Base-by-base conservation (phyloP, 2,797 vertebrate species). In the Sparus aurata region DNA sequence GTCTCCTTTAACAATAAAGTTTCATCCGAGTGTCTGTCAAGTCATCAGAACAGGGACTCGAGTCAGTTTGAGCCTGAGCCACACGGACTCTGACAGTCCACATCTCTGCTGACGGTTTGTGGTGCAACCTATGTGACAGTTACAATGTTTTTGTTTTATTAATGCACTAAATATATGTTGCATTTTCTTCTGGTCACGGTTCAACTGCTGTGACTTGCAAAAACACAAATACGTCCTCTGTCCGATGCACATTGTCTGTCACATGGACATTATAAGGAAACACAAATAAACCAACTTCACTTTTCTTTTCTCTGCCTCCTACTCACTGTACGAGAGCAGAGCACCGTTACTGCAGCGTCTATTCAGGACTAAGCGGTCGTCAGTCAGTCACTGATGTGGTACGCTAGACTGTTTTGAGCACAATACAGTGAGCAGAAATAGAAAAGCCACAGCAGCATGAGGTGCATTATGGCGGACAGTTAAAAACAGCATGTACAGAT, bases 401-500 rank as follows among this genome's bases (percentile, higher is more conserved):
- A 23, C 54, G 20, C n/a, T 66, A 59, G 55, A 41, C 60, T 47
- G 20, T 2, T 23, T 27, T 49, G 13, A 22, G 9, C 16, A 54
- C 20, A 1, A 13, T 6, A 45, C 61, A 64, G 55, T 53, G 66
- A 85, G 30, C 0, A 54, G n/a, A 74, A 73, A 79, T 63, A 66
- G 49, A 27, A 84, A 85, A 86, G 45, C 75, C 67, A 4, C 74
- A 71, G 22, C 3, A n/a, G 30, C 61, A 57, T 72, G 38, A 64
- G 38, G 18, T 45, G 15, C n/a, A 34, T 22, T 23, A 60, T 43
- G 4, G 11, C 45, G 3, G 12, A 22, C 1, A 9, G 62, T 50
- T 75, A 79, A 66, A 85, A 83, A 80, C 54, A 58, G 60, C 3
- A 61, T 3, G 12, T 41, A 22, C 58, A 77, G 53, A 38, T 71